A percentile compares a stretch with the other conserved stretches of the same genome.
Conservation (phyloP, 2,113 vertebrate species). For the Mobula hypostoma region DNA sequence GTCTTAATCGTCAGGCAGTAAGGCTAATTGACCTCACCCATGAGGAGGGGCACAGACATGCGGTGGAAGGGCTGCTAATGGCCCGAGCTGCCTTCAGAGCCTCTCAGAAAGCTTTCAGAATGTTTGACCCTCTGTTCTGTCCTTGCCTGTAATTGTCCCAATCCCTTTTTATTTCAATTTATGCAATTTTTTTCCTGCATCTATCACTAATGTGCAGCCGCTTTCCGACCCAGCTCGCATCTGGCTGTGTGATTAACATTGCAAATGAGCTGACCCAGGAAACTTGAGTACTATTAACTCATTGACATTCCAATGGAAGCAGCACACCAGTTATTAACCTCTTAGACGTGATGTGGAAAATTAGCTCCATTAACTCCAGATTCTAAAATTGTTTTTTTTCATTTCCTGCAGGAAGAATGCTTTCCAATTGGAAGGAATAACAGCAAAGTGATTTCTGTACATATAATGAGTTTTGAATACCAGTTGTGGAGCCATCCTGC, state of each 20-base stretch:
- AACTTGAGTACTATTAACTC: not conserved
- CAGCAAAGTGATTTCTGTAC: not conserved
- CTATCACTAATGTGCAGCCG: not conserved
- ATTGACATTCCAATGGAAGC: not conserved
- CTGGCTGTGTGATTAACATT: not conserved
- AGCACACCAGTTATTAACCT: not conserved
- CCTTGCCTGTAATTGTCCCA: not conserved
- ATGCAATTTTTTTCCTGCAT: not conserved
- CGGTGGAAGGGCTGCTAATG: not conserved
- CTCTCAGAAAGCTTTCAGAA: not conserved
- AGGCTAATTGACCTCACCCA: not conserved
- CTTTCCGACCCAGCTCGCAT: not conserved
- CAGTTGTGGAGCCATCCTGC: too few species aligned
- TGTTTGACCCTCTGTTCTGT: not conserved
- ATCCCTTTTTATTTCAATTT: not conserved
- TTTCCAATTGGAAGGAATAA: not conserved
- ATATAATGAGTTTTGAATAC: too few species aligned
- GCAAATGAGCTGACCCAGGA: slow-evolving; percentile 8
- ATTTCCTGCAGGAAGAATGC: not conserved
- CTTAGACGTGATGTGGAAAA: not conserved
- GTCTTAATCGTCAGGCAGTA: not conserved
- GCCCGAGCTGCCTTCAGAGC: not conserved
- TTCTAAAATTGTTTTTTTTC: not conserved
- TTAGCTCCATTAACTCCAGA: not conserved
- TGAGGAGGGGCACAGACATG: not conserved